Evolutionary conservation across 2,888 invertebrate species (phyloP).

Genomic region (Limnephilus marmoratus): DNA sequence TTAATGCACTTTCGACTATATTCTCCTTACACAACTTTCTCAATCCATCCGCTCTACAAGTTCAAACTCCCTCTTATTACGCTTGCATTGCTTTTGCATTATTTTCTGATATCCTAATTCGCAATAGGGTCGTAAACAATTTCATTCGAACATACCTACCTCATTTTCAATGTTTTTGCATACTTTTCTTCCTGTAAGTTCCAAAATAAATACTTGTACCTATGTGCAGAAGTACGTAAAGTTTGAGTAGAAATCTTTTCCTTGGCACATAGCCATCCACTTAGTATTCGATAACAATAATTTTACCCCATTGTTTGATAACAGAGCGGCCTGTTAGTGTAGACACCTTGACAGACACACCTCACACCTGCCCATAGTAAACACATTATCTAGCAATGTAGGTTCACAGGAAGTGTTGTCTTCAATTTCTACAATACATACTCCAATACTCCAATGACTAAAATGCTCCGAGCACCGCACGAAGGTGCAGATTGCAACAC

Average conservation of each 20-base stretch:
- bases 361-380: neutral
- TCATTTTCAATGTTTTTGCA: too few relatives aligned
- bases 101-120: neutral
- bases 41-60: neutral
- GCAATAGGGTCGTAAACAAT: too few relatives aligned
- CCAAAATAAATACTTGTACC: neutral
- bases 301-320: neutral
- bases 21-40: neutral
- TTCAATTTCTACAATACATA: neutral
- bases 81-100: neutral
- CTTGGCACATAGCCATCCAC: neutral
- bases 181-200: too few relatives aligned
- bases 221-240: neutral
- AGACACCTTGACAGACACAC: neutral
- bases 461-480: neutral
- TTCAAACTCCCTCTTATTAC: neutral
- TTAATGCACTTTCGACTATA: neutral
- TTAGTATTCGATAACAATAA: neutral
- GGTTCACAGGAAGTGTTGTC: slow-evolving; percentile 32
- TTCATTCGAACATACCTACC: too few relatives aligned
- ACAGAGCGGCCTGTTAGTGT: neutral
- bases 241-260: neutral
- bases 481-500: neutral
- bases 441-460: neutral
- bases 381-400: neutral